Base-by-base conservation (phyloP, 53 echinoderm and acorn worm genomes). In the Echinometra lucunter region DNA sequence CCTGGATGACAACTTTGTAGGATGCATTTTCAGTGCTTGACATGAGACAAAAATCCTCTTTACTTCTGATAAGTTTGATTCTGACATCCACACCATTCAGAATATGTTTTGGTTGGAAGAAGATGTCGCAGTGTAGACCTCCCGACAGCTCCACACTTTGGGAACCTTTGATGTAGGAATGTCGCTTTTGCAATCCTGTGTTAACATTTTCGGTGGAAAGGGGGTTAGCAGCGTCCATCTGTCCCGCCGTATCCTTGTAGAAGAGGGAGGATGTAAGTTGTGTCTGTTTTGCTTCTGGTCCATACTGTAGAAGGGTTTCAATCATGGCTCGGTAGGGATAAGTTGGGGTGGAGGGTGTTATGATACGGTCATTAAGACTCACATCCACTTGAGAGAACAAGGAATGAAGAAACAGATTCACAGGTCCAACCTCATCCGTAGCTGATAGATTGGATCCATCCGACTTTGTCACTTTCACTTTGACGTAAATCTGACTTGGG, bases 31-130 rank as follows among this genome's bases (percentile, higher is more conserved):
- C 94, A 9, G 89, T 94, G 9, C 94, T 38, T n/a, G 96, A 95
- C 96, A 97, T 97, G 78, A 97, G 94, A 66, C 94, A 96, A 74
- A 97, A 96, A 38, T 93, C 60, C 21, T 96, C 94, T 91, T 93
- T 82, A 16, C 93, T 94, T 37, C 96, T 66, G 1, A 93, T 91
- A 44, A 97, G 91, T 94, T 96, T 97, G 10, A 97, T 23, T 66
- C 94, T 66, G 1, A 97, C 47, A 57, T 97, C 97, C 11, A 97
- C 95, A 11, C 96, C 96, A 37, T 92, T 95, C 35, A 97, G 53
- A 58, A 96, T 67, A 38, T 95, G 91, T 91, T 87, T 95, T 35
- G 96, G 95, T 96, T 97, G 97, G 58, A 96, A 96, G 92, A 96
- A 97, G 4, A 97, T 80, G 57, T 97, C 96, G 45, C 90, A 74